Conservation (phyloP, 2,888 invertebrate species). For the Stenichneumon culpator region DNA sequence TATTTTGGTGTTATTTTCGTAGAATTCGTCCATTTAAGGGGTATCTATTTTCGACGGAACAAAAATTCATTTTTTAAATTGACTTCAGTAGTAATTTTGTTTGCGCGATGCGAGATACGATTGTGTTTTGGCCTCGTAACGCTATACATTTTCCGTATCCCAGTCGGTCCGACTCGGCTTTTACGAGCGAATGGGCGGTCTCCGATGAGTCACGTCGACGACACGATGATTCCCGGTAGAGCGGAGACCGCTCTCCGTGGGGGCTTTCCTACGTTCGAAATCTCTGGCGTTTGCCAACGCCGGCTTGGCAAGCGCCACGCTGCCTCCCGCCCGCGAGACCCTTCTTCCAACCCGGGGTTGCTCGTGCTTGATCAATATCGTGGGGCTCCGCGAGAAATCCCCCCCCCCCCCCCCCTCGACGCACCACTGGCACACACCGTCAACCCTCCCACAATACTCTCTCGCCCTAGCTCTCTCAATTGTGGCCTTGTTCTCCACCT, state of each 20-base stretch:
- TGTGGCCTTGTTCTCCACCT: conserved; percentile 38
- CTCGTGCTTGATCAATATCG: conserved; percentile 66
- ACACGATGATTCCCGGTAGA: conserved; percentile 55
- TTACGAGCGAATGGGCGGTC: conserved; percentile 40
- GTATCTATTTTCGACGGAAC: background rate
- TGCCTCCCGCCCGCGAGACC: conserved; percentile 66
- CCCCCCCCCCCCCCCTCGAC: background rate
- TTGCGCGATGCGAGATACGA: conserved; percentile 37
- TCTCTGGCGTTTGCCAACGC: conserved; percentile 65
- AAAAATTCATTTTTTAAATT: background rate
- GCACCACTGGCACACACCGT: conserved; percentile 43
- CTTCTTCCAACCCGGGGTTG: conserved; percentile 50
- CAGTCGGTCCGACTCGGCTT: conserved; percentile 31
- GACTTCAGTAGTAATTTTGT: background rate
- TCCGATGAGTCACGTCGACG: conserved; percentile 58
- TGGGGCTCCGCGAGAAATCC: conserved; percentile 31
- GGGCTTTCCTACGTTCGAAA: conserved; percentile 32
- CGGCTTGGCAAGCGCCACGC: conserved; percentile 53
- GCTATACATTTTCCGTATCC: conserved; percentile 45
- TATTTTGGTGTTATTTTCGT: background rate
- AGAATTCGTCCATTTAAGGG: background rate
- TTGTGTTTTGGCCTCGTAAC: conserved; percentile 44
- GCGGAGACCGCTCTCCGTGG: conserved; percentile 32
- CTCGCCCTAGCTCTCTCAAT: background rate
- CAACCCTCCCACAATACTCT: conserved; percentile 44